These are phyloP conservation scores for Philopotamus ludificatus DNA, from an alignment of 1,140 invertebrate genomes.

Conservation along the genomic window DNA sequence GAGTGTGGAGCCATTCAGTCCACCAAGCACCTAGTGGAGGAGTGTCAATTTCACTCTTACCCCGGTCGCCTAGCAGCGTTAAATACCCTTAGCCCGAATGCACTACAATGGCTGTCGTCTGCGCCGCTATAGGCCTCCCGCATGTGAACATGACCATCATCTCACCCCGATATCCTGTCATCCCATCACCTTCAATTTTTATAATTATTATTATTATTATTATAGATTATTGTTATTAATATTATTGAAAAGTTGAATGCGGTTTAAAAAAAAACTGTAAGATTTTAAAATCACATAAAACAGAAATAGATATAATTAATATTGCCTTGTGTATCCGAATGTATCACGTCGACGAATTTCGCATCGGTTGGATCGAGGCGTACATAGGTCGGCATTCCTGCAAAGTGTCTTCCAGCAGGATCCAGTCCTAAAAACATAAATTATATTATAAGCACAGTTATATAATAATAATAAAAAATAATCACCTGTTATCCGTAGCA, in stretches of 20 bases:
- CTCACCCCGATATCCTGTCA: too few species aligned
- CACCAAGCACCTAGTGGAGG: too few species aligned
- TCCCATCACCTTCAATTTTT: too few species aligned
- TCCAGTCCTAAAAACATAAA: conserved; percentile 47
- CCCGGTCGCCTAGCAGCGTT: too few species aligned
- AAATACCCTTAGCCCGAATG: too few species aligned
- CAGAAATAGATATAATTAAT: not conserved
- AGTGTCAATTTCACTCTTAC: too few species aligned
- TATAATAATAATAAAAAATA: conserved; percentile 7
- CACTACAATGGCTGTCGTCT: too few species aligned
- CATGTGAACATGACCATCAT: too few species aligned
- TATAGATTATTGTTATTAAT: too few species aligned
- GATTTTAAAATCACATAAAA: not conserved
- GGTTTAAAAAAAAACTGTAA: not conserved
- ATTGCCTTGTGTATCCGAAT: conserved; percentile 53
- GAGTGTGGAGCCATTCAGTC: too few species aligned
- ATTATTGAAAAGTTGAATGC: too few species aligned
- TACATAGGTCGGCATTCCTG: conserved; percentile 28
- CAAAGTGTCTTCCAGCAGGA: conserved; percentile 49
- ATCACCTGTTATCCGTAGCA: conserved; percentile 28
- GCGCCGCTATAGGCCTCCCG: too few species aligned
- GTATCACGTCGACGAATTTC: conserved; percentile 58
- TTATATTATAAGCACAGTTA: not conserved
- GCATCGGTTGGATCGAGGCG: conserved; percentile 57
- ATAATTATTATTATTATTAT: not conserved